Evolutionary conservation across 1,140 invertebrate genomes (phyloP).

Genomic region (Drosophila nigrodunni): DNA sequence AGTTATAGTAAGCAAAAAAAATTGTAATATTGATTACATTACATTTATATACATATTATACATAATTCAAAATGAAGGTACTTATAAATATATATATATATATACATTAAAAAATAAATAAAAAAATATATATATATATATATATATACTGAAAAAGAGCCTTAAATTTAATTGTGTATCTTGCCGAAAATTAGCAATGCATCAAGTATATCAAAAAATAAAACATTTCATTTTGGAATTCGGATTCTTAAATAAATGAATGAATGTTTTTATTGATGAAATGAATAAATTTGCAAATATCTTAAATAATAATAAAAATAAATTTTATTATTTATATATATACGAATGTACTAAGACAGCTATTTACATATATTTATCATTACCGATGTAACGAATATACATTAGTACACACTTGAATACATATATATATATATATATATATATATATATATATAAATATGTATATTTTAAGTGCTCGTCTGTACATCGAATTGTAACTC

Average conservation of each 20-base stretch:
- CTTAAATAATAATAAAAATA: too few relatives aligned
- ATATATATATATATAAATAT: too few relatives aligned
- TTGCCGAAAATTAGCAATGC: not conserved
- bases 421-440: too few relatives aligned
- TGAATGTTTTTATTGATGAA: too few relatives aligned
- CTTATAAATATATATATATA: not conserved
- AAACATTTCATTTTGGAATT: not conserved
- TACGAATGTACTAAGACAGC: not conserved
- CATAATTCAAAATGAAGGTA: not conserved
- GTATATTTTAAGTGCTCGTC: conserved; percentile 38
- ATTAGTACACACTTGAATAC: too few relatives aligned
- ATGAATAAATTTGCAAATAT: not conserved
- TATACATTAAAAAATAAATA: not conserved
- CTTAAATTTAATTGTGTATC: not conserved
- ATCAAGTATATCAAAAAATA: not conserved
- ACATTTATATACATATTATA: not conserved
- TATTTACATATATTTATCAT: conserved; percentile 12
- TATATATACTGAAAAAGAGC: not conserved
- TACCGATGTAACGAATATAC: conserved; percentile 9
- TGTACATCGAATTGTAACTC: conserved; percentile 47
- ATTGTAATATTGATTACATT: conserved; percentile 11
- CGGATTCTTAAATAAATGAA: not conserved
- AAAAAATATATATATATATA: not conserved
- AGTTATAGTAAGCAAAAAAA: conserved; percentile 1
- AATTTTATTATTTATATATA: conserved; percentile 20